Conservation (phyloP, 2,797 vertebrate species). For the Fringilla coelebs region DNA sequence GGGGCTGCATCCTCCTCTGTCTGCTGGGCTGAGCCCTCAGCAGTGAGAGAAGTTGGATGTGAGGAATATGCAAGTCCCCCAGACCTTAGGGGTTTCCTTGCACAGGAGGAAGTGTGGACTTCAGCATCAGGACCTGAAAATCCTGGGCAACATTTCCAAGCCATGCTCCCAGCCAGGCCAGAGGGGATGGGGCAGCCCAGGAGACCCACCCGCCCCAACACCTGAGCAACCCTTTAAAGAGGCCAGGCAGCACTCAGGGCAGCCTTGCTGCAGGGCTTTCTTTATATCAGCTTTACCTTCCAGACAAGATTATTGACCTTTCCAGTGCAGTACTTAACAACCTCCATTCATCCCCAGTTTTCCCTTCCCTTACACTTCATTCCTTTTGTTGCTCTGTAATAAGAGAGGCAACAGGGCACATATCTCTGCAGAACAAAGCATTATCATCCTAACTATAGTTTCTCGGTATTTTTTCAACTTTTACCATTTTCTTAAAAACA, state of each 20-base stretch:
- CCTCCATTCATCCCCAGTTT: background rate
- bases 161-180: rapidly evolving
- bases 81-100: background rate
- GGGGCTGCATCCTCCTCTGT: background rate
- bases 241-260: background rate
- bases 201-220: background rate
- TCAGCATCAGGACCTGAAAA: background rate
- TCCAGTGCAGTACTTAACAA: constrained; percentile 26
- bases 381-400: constrained; percentile 52
- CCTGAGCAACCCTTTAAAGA: background rate
- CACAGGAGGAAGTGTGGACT: background rate
- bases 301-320: constrained; percentile 41
- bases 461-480: constrained; percentile 69
- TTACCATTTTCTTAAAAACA: constrained; percentile 73
- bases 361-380: background rate
- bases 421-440: constrained; percentile 68
- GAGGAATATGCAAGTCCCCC: background rate
- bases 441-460: constrained; percentile 72
- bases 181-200: background rate
- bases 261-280: background rate
- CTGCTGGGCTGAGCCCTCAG: background rate
- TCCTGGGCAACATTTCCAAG: rapidly evolving
- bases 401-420: constrained; percentile 50
- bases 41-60: rapidly evolving
- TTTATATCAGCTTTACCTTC: background rate